Base-by-base conservation (phyloP, 1,140 invertebrate species). In the Polypedilum vanderplanki region DNA sequence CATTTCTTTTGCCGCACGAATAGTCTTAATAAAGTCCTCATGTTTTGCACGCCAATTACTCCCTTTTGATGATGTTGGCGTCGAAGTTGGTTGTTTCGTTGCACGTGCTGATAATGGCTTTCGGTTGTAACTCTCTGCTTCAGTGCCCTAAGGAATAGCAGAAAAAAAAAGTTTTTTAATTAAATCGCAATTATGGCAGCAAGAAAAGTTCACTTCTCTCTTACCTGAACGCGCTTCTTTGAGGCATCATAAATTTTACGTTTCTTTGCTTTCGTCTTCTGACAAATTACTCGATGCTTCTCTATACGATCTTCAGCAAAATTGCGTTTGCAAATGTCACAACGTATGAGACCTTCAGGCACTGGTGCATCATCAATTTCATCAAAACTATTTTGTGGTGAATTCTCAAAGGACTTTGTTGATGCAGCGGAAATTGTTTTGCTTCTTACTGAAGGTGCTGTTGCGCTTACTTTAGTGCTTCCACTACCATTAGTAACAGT, bases 21-120 rank as follows among this genome's bases (percentile, higher is more conserved):
- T 95, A 0, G 94, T 88, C 75, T 88, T 84, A 74, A 98, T 95
- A 81, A 98, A 98, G 77, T 95, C 93, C 80, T 97, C 93, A 83
- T 97, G 95, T 79, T 97, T 93, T 80, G 90, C 87, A 9, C 95
- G 87, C 96, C 96, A 98, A 83, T 93, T 91, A 75, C 84, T 88
- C 79, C 79, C 40, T 5, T 78, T 80, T 79, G 81, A 41, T 77
- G 77, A 77, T 18, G 73, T 3, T 76, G 83, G 76, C 76, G 80
- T 80, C 75, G 77, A 15, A 78, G 75, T 7, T 17, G 75, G 10
- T 75, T 70, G 57, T 24, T 8, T 40, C 5, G 73, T 46, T 18
- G 10, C 22, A 20, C 75, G 73, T 76, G 79, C 77, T 76, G 78
- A 82, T 40, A 79, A 76, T 77, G 75, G 77, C n/a, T 86, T 87